A percentile compares a stretch with the other conserved stretches of the same genome.
Conservation (phyloP, 1,140 invertebrate species). For the Cryptotermes secundus region DNA sequence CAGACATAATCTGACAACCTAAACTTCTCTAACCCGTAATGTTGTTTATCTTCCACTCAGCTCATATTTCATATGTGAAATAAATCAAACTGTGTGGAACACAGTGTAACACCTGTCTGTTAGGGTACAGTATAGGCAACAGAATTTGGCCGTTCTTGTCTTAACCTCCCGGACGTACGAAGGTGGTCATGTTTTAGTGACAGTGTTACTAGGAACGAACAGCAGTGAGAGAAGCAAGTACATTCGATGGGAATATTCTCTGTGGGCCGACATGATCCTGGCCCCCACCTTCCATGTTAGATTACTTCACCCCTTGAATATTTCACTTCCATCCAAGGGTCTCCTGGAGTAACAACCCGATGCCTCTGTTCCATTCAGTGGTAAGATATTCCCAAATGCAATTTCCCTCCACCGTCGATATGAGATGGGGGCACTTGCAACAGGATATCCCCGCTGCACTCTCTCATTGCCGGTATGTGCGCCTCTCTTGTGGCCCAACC, state of each 20-base stretch:
- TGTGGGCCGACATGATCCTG: neutral
- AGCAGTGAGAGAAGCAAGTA: neutral
- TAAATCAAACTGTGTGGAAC: no score
- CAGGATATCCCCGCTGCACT: neutral
- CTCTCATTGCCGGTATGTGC: neutral
- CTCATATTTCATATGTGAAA: no score
- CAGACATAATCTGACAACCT: no score
- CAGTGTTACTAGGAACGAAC: neutral
- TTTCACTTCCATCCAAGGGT: neutral
- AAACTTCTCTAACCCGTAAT: no score
- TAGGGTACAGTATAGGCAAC: no score
- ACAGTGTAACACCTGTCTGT: no score
- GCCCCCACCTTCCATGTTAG: no score
- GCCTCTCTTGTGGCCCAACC: neutral
- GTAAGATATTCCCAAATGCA: slow-evolving; percentile 30
- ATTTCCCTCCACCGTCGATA: neutral
- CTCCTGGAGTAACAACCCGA: neutral
- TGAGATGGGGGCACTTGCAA: neutral
- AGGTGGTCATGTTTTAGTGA: neutral
- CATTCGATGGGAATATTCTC: neutral
- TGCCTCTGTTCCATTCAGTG: neutral
- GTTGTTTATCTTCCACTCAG: no score
- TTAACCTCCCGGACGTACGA: no score
- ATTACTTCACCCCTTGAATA: neutral
- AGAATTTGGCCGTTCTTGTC: no score